Conservation (phyloP, 2,113 vertebrate species). For the Tupaia chinensis region DNA sequence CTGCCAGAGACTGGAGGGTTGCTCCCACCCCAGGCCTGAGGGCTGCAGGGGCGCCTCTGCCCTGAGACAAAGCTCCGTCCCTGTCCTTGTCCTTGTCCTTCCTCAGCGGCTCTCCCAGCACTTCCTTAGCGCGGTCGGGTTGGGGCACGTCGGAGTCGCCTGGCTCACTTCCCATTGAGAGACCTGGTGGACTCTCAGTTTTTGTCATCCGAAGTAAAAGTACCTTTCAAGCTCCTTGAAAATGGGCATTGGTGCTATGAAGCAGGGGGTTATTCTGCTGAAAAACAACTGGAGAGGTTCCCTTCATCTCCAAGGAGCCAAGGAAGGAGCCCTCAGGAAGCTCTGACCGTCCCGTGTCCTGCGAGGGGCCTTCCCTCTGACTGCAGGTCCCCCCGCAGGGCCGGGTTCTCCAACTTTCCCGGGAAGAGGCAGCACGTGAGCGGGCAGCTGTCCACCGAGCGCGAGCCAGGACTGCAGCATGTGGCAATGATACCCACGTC, state of each 20-base stretch:
- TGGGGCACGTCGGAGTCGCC: too few species aligned
- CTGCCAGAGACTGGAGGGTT: neutral
- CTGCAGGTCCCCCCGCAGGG: neutral
- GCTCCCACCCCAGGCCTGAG: too few species aligned
- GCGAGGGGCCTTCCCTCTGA: neutral
- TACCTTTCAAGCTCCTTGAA: neutral
- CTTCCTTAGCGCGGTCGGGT: too few species aligned
- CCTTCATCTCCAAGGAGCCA: neutral
- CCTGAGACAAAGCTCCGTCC: too few species aligned
- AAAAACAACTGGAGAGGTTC: neutral
- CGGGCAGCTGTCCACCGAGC: neutral
- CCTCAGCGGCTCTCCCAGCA: too few species aligned
- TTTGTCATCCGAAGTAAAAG: neutral
- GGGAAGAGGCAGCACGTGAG: neutral
- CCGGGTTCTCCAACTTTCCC: neutral
- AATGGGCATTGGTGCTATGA: neutral
- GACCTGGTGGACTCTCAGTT: neutral
- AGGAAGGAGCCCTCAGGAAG: neutral
- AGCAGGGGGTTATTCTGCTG: neutral
- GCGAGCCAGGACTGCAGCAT: accelerated
- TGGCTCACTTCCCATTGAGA: too few species aligned
- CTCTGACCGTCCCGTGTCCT: neutral
- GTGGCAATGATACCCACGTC: too few species aligned
- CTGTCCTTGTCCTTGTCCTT: too few species aligned
- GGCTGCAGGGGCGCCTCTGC: too few species aligned